These are phyloP conservation scores for Chironomus striatipennis DNA, from an alignment of 1,140 invertebrate species.

Conservation along the genomic window DNA sequence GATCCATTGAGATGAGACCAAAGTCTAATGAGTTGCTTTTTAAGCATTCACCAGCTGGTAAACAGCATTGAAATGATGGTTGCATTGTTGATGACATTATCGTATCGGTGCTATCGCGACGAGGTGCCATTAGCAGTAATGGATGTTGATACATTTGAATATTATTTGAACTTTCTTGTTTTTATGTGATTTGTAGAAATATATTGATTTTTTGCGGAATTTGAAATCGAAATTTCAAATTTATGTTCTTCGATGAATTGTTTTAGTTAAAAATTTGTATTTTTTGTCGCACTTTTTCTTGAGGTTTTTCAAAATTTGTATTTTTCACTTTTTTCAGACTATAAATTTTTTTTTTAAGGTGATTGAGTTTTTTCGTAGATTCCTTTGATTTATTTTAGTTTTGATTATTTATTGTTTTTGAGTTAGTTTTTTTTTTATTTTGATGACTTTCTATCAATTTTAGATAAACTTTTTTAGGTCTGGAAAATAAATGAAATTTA, in stretches of 20 bases:
- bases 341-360: too few relatives aligned
- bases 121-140: conserved; percentile 39
- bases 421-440: too few relatives aligned
- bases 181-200: neutral
- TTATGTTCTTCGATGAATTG: neutral
- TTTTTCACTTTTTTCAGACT: too few relatives aligned
- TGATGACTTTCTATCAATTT: too few relatives aligned
- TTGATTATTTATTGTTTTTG: too few relatives aligned
- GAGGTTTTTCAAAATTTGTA: too few relatives aligned
- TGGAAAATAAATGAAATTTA: too few relatives aligned
- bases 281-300: neutral
- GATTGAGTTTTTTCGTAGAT: too few relatives aligned
- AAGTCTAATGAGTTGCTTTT: conserved; percentile 48
- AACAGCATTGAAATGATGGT: conserved; percentile 58
- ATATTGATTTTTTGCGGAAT: neutral
- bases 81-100: conserved; percentile 41
- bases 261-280: neutral
- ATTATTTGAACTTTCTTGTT: neutral
- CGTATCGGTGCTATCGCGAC: conserved; percentile 39
- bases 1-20: conserved; percentile 56
- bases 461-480: too few relatives aligned
- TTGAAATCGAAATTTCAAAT: neutral
- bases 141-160: conserved; percentile 20
- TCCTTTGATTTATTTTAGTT: too few relatives aligned
- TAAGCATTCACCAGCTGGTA: conserved; percentile 68